phyloP scores from a whole-genome alignment of 1,140 invertebrate genomes.

The Drosophila guanche region DNA sequence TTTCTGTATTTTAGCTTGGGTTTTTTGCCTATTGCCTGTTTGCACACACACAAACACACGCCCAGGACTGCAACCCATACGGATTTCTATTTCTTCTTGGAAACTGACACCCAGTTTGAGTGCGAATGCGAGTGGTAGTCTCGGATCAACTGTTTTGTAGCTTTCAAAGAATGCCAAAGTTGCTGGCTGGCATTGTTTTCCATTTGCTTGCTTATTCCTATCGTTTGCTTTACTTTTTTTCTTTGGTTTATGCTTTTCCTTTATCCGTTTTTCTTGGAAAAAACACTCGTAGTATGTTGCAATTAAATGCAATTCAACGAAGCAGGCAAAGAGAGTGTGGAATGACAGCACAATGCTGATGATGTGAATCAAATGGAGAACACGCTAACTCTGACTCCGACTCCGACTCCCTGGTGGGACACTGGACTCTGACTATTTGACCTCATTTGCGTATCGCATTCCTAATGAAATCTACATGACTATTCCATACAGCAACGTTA shows the following conservation, averaged over 20 bases:
- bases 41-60: conserved; percentile 17
- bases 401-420: not conserved
- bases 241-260: conserved; percentile 2
- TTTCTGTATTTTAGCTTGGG: conserved; percentile 18
- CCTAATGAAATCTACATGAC: conserved; percentile 55
- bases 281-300: conserved; percentile 32
- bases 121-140: conserved; percentile 1
- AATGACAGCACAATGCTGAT: conserved; percentile 16
- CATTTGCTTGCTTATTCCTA: conserved; percentile 36
- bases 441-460: conserved; percentile 47
- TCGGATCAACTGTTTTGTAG: conserved; percentile 33
- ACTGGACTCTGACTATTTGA: conserved; percentile 28
- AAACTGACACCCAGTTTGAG: conserved; percentile 42
- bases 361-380: conserved; percentile 8
- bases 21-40: conserved; percentile 49
- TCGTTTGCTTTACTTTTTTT: conserved; percentile 23
- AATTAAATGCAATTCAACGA: conserved; percentile 41
- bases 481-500: conserved; percentile 45
- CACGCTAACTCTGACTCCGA: conserved; percentile 6
- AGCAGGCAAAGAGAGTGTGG: conserved; percentile 1
- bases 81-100: conserved; percentile 36
- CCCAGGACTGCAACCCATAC: conserved; percentile 3
- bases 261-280: conserved; percentile 10
- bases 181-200: conserved; percentile 14
- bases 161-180: conserved; percentile 7